A percentile compares a stretch with the other conserved stretches of the same genome.
phyloP scores from a whole-genome alignment of 2,113 vertebrate species.

The Tretioscincus oriximinensis region DNA sequence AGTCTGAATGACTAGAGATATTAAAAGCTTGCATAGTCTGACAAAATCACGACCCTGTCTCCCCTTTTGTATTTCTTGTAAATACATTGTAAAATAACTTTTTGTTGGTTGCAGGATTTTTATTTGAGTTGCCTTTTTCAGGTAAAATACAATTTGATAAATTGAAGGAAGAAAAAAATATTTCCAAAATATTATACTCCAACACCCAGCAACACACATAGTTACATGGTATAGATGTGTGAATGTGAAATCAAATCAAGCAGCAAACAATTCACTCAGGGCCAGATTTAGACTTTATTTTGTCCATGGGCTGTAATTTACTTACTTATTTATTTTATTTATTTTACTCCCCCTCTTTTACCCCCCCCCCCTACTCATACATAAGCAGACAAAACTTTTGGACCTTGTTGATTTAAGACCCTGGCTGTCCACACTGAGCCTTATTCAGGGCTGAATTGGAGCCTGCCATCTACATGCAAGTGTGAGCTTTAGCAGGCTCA shows the following conservation, averaged over 20 bases:
- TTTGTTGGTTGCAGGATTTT: constrained; percentile 22
- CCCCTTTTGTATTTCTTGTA: constrained; percentile 38
- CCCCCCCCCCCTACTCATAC: too few species aligned
- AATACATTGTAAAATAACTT: constrained; percentile 8
- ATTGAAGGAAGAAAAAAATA: constrained; percentile 3
- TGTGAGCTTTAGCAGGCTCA: too few species aligned
- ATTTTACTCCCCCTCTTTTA: too few species aligned
- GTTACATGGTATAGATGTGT: neutral
- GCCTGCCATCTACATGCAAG: too few species aligned
- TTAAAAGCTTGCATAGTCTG: constrained; percentile 52
- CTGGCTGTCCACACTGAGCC: too few species aligned
- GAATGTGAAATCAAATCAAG: neutral
- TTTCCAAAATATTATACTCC: constrained; percentile 9
- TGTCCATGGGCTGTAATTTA: too few species aligned
- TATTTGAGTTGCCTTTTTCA: neutral
- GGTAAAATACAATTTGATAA: constrained; percentile 6
- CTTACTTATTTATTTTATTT: too few species aligned
- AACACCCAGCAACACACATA: neutral
- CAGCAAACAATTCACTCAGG: too few species aligned
- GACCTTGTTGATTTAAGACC: too few species aligned
- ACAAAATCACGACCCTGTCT: constrained; percentile 16
- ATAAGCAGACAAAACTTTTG: too few species aligned
- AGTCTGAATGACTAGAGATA: constrained; percentile 48
- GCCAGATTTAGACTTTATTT: too few species aligned
- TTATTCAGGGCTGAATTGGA: too few species aligned